These are phyloP conservation scores for Antheraea assamensis DNA, from an alignment of 2,888 invertebrate genomes.

Conservation along the genomic window DNA sequence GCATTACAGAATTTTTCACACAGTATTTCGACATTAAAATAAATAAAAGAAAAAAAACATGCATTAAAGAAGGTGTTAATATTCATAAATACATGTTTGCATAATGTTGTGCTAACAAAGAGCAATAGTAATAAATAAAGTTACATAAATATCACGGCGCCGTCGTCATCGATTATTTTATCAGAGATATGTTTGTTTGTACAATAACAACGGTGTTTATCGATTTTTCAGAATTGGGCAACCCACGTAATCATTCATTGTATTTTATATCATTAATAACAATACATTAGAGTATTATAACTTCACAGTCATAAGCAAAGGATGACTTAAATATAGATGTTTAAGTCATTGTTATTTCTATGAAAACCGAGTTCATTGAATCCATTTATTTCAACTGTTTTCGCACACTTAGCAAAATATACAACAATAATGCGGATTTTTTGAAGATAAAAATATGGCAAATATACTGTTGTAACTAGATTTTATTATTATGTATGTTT, in stretches of 20 bases:
- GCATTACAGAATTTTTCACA: background rate
- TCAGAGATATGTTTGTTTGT: conserved; percentile 58
- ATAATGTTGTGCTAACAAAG: conserved; percentile 18
- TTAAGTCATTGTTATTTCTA: background rate
- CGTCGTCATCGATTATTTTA: conserved; percentile 64
- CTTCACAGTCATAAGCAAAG: background rate
- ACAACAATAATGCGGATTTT: background rate
- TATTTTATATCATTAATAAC: conserved; percentile 22
- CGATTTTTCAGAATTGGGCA: conserved; percentile 56
- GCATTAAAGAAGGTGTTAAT: background rate
- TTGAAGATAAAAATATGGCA: background rate
- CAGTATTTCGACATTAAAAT: background rate
- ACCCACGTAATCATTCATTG: conserved; percentile 41
- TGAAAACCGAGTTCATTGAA: background rate
- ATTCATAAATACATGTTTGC: conserved; percentile 18
- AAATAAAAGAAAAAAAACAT: background rate
- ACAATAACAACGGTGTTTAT: conserved; percentile 52
- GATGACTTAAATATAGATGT: background rate
- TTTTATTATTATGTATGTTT: background rate
- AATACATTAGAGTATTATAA: conserved; percentile 15
- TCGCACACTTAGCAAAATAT: background rate
- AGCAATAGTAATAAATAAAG: conserved; percentile 27
- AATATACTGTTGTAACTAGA: background rate
- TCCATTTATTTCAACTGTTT: background rate
- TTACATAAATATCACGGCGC: conserved; percentile 52